Percentiles rank a stretch among this genome's conserved stretches.
These are phyloP conservation scores for Amphipyra tragopoginis DNA, from an alignment of 2,888 invertebrate species.

Conservation along the genomic window DNA sequence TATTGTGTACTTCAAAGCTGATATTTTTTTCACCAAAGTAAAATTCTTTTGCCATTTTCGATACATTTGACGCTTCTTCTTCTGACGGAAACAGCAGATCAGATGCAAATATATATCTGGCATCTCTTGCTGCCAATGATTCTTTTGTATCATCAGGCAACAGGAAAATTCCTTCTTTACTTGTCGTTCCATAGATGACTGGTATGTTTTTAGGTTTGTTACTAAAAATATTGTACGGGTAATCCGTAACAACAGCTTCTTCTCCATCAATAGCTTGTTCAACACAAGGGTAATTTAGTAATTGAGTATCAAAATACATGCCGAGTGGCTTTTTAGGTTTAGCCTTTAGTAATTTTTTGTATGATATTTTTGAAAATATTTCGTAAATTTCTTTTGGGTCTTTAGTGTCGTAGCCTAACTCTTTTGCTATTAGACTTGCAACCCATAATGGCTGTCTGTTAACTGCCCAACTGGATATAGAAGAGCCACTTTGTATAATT, in stretches of 20 bases:
- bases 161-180: slow-evolving; percentile 77
- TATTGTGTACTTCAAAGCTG: slow-evolving; percentile 76
- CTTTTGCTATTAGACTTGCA: slow-evolving; percentile 78
- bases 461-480: slow-evolving; percentile 79
- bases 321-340: slow-evolving; percentile 73
- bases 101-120: slow-evolving; percentile 78
- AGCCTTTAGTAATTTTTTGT: slow-evolving; percentile 68
- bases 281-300: slow-evolving; percentile 80
- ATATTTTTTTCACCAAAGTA: slow-evolving; percentile 84
- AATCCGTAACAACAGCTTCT: slow-evolving; percentile 76
- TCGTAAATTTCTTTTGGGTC: slow-evolving; percentile 79
- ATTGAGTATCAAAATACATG: slow-evolving; percentile 79
- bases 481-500: slow-evolving; percentile 82
- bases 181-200: slow-evolving; percentile 76
- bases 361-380: slow-evolving; percentile 72
- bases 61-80: slow-evolving; percentile 67
- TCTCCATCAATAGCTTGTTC: slow-evolving; percentile 75
- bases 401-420: slow-evolving; percentile 72
- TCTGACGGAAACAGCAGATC: slow-evolving; percentile 77
- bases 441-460: slow-evolving; percentile 78
- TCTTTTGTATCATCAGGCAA: slow-evolving; percentile 60
- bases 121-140: slow-evolving; percentile 68
- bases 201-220: slow-evolving; percentile 71
- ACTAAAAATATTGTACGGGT: slow-evolving; percentile 77
- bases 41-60: slow-evolving; percentile 73